Base-by-base conservation (phyloP, 2,113 vertebrate genomes). In the Echinops telfairi region DNA sequence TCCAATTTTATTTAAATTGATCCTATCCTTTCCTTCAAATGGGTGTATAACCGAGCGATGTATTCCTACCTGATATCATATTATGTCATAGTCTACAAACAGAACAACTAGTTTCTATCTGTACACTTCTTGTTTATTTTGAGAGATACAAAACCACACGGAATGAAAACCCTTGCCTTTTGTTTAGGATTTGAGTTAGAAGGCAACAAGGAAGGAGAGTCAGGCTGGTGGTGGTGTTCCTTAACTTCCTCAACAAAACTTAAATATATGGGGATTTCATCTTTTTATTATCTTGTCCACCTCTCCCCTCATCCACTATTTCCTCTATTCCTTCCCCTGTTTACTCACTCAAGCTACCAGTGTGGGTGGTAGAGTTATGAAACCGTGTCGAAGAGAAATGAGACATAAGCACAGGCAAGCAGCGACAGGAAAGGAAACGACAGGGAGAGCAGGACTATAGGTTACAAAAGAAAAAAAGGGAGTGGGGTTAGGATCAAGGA, bases 201-300 rank as follows among this genome's bases (percentile, higher is more conserved):
- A 38, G 40, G 40, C 22, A 93, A 27, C 1, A 68, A 64, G 11
- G 22, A 71, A 15, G 16, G 27, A 62, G 15, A 88, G 71, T 27
- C 11, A 73, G 71, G 80, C 17, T 6, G 60, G 16, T 40, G 47
- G 47, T 14, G 1, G 5, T 80, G 29, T 87, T 83, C 14, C 10
- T 58, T 10, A 68, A n/a, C 2, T 5, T 2, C 0, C 3, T 29
- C 14, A n/a, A 27, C 38, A 79, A 2, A 60, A 4, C 4, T 23
- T 19, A 15, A 31, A 43, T 6, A 14, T 22, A 7, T 1, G 6
- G 16, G 70, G 33, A 47, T 8, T 73, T 4, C 7, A 15, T 60
- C 31, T 68, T 4, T 58, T 10, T 17, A 1, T 27, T 29, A 3
- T 25, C 22, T 76, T 27, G 2, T 1, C 9, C 20, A 83, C 36